Evolutionary conservation across 2,113 vertebrate genomes (phyloP).

Genomic region (Bujurquina vittata): DNA sequence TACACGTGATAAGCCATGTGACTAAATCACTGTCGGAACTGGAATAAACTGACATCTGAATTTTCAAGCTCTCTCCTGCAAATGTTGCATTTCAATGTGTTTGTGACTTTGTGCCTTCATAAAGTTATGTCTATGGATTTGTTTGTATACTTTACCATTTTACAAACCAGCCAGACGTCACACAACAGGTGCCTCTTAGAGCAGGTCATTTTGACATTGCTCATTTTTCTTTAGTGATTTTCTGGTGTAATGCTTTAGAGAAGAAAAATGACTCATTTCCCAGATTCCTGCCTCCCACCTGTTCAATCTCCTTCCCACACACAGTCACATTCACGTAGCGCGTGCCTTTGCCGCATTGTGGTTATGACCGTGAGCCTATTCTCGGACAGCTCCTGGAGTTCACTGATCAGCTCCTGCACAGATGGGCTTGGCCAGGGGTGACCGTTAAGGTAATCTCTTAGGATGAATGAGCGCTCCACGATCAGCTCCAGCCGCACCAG

Average conservation of each 20-base stretch:
- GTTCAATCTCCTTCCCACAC: slow-evolving; percentile 65
- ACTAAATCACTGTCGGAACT: background rate
- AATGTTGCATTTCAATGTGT: no score
- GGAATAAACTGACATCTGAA: background rate
- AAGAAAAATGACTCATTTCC: background rate
- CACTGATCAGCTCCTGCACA: slow-evolving; percentile 58
- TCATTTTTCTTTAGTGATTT: background rate
- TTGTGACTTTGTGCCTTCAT: no score
- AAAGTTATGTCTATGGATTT: background rate
- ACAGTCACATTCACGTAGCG: slow-evolving; percentile 66
- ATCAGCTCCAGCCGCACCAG: slow-evolving; percentile 70
- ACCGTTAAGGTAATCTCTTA: slow-evolving; percentile 60
- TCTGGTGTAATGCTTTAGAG: background rate
- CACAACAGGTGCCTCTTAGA: background rate
- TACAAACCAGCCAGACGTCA: background rate
- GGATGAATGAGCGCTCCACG: slow-evolving; percentile 68
- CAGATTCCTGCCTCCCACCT: background rate
- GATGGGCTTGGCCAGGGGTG: slow-evolving; percentile 69
- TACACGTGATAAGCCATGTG: background rate
- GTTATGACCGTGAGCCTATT: slow-evolving; percentile 66
- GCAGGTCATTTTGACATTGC: background rate
- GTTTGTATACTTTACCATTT: background rate
- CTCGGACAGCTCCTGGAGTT: slow-evolving; percentile 54
- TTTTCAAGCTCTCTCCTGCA: no score
- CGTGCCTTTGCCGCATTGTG: slow-evolving; percentile 51